phyloP scores from a whole-genome alignment of 1,140 invertebrate genomes.

The Globodera rostochiensis region DNA sequence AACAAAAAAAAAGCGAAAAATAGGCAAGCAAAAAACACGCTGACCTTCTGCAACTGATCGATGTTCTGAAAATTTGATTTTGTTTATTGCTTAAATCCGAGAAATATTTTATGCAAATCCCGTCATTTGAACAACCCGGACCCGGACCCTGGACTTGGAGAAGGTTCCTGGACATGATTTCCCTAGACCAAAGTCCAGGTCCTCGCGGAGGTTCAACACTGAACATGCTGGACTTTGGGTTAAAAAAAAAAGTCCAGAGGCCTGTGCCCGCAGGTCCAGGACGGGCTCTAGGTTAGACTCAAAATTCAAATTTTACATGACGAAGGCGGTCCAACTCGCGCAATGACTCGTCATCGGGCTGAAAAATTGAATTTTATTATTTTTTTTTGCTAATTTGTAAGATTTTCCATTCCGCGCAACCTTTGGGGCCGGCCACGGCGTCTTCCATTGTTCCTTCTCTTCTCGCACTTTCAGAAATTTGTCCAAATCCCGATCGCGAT shows the following conservation, averaged over 20 bases:
- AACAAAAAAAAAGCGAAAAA: slow-evolving; percentile 28
- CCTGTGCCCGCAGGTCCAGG: too few species aligned
- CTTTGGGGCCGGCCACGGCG: slow-evolving; percentile 16
- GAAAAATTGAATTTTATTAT: slow-evolving; percentile 14
- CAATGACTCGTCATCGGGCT: slow-evolving; percentile 20
- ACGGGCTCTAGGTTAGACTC: too few species aligned
- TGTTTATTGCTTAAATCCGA: too few species aligned
- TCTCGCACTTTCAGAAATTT: slow-evolving; percentile 52
- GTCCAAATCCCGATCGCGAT: slow-evolving; percentile 59
- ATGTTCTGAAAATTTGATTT: slow-evolving; percentile 51
- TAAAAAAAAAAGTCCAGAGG: too few species aligned
- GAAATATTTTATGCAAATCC: too few species aligned
- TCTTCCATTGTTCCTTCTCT: slow-evolving; percentile 18
- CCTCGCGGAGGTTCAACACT: too few species aligned
- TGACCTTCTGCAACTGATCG: slow-evolving; percentile 61
- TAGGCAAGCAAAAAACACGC: slow-evolving; percentile 28
- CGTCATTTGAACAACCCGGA: too few species aligned
- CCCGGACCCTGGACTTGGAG: too few species aligned
- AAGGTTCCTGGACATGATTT: background rate
- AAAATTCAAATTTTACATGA: slow-evolving; percentile 6
- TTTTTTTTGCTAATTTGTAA: slow-evolving; percentile 5
- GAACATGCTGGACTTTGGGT: too few species aligned
- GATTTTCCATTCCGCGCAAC: slow-evolving; percentile 12
- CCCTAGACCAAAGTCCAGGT: background rate
- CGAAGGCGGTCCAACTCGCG: slow-evolving; percentile 27